Percentiles rank a stretch among this genome's conserved stretches.
These are phyloP conservation scores for Yasuhikotakia modesta DNA, from an alignment of 2,797 vertebrate genomes.

Conservation along the genomic window DNA sequence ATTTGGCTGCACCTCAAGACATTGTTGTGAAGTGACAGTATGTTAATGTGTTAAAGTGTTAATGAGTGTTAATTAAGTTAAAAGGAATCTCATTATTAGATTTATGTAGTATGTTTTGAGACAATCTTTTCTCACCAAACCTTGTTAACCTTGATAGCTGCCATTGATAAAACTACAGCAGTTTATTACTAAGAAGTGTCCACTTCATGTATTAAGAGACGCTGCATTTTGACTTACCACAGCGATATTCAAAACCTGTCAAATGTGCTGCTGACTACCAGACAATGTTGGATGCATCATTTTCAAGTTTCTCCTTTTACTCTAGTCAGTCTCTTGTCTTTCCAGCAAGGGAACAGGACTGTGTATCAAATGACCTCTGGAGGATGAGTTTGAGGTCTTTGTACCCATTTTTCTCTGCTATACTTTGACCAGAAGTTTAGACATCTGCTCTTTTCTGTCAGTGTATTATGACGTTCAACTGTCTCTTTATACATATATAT, in stretches of 20 bases:
- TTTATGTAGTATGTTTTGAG: neutral
- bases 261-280: conserved; percentile 4
- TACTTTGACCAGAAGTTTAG: conserved; percentile 1
- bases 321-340: neutral
- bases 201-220: neutral
- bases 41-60: neutral
- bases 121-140: neutral
- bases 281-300: neutral
- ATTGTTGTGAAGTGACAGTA: neutral
- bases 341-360: conserved; percentile 16
- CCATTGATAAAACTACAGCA: neutral
- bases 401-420: neutral
- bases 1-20: neutral
- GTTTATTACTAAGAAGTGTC: neutral
- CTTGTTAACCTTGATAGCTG: neutral
- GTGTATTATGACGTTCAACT: conserved; percentile 15
- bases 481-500: neutral
- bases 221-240: conserved; percentile 11
- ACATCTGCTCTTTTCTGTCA: neutral
- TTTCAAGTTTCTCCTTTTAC: conserved; percentile 1
- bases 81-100: neutral
- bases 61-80: neutral
- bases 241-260: conserved; percentile 2
- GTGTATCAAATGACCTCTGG: conserved; percentile 10
- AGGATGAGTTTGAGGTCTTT: conserved; percentile 24